Conservation (phyloP, 2,797 vertebrate genomes). For the Rhabdomys pumilio region DNA sequence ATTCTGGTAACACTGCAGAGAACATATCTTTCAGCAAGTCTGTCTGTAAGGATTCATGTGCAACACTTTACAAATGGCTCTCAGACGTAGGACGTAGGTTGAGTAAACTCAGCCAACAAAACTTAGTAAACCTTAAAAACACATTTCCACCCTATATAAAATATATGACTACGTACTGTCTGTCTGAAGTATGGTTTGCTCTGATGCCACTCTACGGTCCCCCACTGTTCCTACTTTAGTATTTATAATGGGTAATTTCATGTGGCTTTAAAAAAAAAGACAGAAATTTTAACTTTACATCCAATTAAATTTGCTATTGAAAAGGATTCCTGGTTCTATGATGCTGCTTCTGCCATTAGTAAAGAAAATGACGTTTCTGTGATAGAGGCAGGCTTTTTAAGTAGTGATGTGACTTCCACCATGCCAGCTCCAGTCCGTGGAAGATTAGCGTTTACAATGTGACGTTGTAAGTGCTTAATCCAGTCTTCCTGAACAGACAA, state of each 20-base stretch:
- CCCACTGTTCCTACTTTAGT: conserved; percentile 89
- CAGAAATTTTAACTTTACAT: conserved; percentile 92
- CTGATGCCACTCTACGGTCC: conserved; percentile 88
- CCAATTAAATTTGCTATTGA: conserved; percentile 88
- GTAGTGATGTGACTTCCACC: conserved; percentile 96
- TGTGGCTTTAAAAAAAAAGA: conserved; percentile 88
- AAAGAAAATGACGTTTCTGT: conserved; percentile 92
- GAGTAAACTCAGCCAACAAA: conserved; percentile 90
- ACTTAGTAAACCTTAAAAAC: conserved; percentile 91
- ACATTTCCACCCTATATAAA: conserved; percentile 90
- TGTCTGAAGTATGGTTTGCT: conserved; percentile 88
- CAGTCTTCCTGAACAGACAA: conserved; percentile 99
- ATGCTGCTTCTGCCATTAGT: conserved; percentile 95
- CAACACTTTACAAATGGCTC: conserved; percentile 90
- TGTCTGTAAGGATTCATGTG: conserved; percentile 88
- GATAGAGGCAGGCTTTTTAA: conserved; percentile 93
- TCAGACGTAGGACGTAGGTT: conserved; percentile 88
- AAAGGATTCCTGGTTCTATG: conserved; percentile 92
- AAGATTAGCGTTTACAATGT: conserved; percentile 99
- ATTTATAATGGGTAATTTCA: conserved; percentile 92
- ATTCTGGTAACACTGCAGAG: conserved; percentile 92
- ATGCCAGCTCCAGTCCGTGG: conserved; percentile 98
- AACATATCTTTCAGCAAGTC: conserved; percentile 87
- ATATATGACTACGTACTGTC: conserved; percentile 92
- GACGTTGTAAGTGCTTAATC: conserved; percentile 99